Base-by-base conservation (phyloP, 2,888 invertebrate species). In the Mamestra brassicae region DNA sequence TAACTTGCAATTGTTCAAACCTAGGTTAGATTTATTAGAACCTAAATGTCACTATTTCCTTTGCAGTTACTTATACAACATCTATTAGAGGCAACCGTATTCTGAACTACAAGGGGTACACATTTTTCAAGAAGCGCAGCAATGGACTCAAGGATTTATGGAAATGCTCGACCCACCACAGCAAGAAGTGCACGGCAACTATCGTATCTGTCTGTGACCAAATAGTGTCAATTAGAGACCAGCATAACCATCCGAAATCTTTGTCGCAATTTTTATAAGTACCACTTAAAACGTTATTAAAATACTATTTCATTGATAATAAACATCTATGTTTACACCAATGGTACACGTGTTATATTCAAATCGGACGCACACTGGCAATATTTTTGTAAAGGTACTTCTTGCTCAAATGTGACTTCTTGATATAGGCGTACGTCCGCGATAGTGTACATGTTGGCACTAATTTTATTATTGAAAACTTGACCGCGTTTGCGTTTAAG, bases 151-250 rank as follows among this genome's bases (percentile, higher is more conserved):
- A 83, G 10, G 62, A 57, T 10, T 54, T 78, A 69, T 90, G 89
- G 88, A 76, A 77, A 0, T 91, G 91, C 50, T 89, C 90, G 2
- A 89, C 88, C 0, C 86, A 90, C 61, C 75, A 84, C 50, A 76
- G 63, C 34, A 89, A 79, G 38, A 72, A 75, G 3, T 92, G 92
- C 57, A 78, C 76, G 0, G 90, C 90, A 0, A 62, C 71, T 13
- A 76, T 89, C 0, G 80, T 85, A 58, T 89, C 90, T 0, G 38
- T 84, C 0, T 60, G 78, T 2, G 74, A 87, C 10, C 17, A 67
- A 0, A 80, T 92, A 5, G 34, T 90, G 6, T 81, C 63, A n/a
- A 45, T 83, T 0, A 82, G 69, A 58, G 80, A 82, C 17, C 13
- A 67, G 1, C 90, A 90, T 69, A 80, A 72, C 13, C 87, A 89